Base-by-base conservation (phyloP, 1,140 invertebrate species). In the Drosophila sp. region DNA sequence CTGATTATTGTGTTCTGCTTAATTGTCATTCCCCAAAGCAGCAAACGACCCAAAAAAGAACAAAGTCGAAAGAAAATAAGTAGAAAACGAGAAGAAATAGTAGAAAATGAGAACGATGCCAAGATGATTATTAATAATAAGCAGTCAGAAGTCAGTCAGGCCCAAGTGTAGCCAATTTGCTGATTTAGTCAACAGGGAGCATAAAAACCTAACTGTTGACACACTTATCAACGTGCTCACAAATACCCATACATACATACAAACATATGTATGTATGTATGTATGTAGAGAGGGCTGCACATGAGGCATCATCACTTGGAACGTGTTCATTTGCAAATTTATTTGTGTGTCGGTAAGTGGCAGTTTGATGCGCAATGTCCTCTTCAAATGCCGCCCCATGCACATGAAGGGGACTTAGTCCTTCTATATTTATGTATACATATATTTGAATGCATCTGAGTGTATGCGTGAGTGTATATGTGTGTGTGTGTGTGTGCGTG, bases 291-390 rank as follows among this genome's bases (percentile, higher is more conserved):
- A 41, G 40, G 14, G 27, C 34, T 62, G 53, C 41, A 41, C 53
- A 78, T 70, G 66, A 65, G 67, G 75, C 75, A 78, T 67, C 76
- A 78, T 56, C 67, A 73, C 80, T 80, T 70, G 80, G 83, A 83
- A 89, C 87, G 87, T 90, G 87, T 87, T 90, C 80, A 90, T 90
- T 90, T 90, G 87, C 79, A 78, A 90, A 90, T 82, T 90, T 90
- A 87, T 90, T 90, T 90, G 79, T 87, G 80, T 82, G 83, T 87
- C 78, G 72, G 64, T 90, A 87, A 87, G 84, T 87, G 83, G 79
- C 82, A 89, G 83, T 87, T 87, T 87, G 83, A 87, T 87, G 83
- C 83, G 83, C 83, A 89, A 89, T 89, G 83, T 89, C 79, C 81
- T 82, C 81, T 87, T 82, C 83, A 87, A 87, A 81, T 78, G 78